phyloP scores from a whole-genome alignment of 1,140 invertebrate species.

The Pantala flavescens region DNA sequence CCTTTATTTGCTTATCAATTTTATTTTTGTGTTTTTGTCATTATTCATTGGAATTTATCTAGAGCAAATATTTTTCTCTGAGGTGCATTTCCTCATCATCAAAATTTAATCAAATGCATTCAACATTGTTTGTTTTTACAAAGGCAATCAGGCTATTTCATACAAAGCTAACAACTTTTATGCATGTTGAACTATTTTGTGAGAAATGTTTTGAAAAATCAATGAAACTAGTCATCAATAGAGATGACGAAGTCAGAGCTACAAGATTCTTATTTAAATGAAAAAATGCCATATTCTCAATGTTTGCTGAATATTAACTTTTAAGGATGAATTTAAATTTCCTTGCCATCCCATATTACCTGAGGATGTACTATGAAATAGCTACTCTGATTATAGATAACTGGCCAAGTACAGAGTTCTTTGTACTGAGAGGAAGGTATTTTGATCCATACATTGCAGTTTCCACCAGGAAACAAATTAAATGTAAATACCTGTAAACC shows the following conservation, averaged over 20 bases:
- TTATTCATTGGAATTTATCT: background rate
- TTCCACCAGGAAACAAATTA: background rate
- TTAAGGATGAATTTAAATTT: no score
- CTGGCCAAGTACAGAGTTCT: background rate
- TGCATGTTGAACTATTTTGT: background rate
- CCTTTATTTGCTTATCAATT: background rate
- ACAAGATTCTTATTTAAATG: no score
- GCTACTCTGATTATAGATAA: background rate
- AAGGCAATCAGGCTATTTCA: background rate
- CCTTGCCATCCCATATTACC: background rate
- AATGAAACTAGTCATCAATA: no score
- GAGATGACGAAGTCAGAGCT: no score
- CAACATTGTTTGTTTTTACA: background rate
- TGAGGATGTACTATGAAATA: background rate
- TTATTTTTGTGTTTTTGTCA: background rate
- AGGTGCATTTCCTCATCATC: background rate
- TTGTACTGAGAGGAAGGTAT: conserved; percentile 5
- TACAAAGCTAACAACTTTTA: background rate
- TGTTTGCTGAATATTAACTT: no score
- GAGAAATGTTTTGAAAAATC: background rate
- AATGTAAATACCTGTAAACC: background rate
- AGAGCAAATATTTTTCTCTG: background rate
- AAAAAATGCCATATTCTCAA: no score
- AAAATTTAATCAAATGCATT: background rate
- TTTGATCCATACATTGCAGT: background rate